phyloP scores from a whole-genome alignment of 2,797 vertebrate species.

The Pangasius macronema region DNA sequence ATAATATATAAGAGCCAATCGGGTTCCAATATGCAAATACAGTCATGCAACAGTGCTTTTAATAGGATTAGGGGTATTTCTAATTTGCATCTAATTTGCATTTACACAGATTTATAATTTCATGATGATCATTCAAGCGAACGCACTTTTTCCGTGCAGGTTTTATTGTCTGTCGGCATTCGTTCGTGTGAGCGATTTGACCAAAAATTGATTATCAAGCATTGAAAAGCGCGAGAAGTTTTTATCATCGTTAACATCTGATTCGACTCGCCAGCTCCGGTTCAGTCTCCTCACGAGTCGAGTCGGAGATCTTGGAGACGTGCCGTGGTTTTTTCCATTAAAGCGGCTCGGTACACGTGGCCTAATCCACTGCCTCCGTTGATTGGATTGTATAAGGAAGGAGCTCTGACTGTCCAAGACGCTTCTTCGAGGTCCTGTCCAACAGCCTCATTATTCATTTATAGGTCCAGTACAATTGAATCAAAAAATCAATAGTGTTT shows the following conservation, averaged over 20 bases:
- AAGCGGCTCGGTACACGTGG: background rate
- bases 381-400: background rate
- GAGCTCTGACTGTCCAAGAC: slow-evolving; percentile 22
- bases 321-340: background rate
- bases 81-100: background rate
- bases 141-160: background rate
- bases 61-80: background rate
- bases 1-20: background rate
- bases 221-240: background rate
- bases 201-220: background rate
- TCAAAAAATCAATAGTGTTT: slow-evolving; percentile 52
- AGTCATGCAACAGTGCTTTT: background rate
- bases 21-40: background rate
- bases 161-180: background rate
- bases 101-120: background rate
- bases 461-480: slow-evolving; percentile 53
- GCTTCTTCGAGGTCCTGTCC: slow-evolving; percentile 41
- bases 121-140: background rate
- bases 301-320: background rate
- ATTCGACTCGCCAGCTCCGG: background rate
- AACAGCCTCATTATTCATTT: slow-evolving; percentile 47
- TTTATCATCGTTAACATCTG: background rate
- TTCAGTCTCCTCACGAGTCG: background rate
- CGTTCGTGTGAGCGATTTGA: background rate
- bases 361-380: background rate